Percentiles rank a stretch among this genome's conserved stretches.
These are phyloP conservation scores for Pseudotriccus pelzelni DNA, from an alignment of 2,797 vertebrate genomes.

Conservation along the genomic window DNA sequence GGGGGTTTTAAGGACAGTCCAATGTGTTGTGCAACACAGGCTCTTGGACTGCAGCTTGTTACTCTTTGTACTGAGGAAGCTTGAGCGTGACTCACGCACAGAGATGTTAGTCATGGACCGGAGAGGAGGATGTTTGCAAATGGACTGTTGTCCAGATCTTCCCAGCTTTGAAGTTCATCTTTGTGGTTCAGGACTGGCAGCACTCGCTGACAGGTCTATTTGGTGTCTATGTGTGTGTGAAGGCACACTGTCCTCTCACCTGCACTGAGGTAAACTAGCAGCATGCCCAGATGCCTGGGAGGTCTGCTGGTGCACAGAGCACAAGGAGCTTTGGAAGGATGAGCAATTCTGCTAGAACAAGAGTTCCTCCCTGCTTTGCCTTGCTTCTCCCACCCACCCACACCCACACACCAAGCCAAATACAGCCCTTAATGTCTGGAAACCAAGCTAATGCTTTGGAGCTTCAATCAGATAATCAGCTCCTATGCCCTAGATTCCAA, in stretches of 20 bases:
- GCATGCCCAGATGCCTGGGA: not conserved
- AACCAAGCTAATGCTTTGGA: slow-evolving; percentile 47
- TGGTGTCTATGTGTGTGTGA: not conserved
- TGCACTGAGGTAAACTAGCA: not conserved
- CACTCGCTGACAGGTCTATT: not conserved
- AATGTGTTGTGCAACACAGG: not conserved
- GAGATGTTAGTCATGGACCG: not conserved
- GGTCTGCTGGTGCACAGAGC: not conserved
- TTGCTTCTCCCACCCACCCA: slow-evolving; percentile 52
- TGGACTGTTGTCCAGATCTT: not conserved
- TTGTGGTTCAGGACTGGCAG: not conserved
- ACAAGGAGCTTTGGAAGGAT: not conserved
- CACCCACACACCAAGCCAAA: slow-evolving; percentile 50
- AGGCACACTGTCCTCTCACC: not conserved
- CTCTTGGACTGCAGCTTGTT: not conserved
- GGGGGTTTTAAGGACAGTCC: not conserved
- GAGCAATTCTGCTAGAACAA: slow-evolving; percentile 3
- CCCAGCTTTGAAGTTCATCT: not conserved
- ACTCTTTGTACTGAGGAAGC: not conserved
- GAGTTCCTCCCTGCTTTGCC: slow-evolving; percentile 17
- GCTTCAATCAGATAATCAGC: slow-evolving; percentile 62
- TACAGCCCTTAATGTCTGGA: slow-evolving; percentile 45
- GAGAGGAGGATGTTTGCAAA: not conserved
- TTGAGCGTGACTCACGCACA: not conserved
- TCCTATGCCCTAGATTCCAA: slow-evolving; percentile 60